Evolutionary conservation across 2,888 invertebrate genomes (phyloP).

Genomic region (Acleris emargana): DNA sequence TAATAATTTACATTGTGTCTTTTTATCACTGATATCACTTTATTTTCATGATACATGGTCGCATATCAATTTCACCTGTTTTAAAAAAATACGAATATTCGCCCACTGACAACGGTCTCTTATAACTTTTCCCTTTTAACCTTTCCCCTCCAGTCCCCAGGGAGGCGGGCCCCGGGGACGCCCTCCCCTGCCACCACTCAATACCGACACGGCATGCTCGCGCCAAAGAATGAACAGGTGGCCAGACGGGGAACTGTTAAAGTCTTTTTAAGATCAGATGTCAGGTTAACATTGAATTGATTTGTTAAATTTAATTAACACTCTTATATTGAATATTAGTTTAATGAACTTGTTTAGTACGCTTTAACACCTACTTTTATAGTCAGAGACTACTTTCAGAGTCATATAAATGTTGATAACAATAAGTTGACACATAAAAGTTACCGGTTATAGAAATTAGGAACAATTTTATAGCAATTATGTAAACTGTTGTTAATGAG

Average conservation of each 20-base stretch:
- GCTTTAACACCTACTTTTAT: no score
- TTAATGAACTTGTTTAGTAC: no score
- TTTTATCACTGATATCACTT: no score
- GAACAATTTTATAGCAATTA: no score
- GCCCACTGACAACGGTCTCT: conserved; percentile 73
- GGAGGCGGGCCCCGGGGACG: conserved; percentile 83
- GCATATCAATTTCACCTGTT: conserved; percentile 39
- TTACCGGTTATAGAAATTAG: no score
- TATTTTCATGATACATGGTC: neutral
- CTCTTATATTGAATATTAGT: no score
- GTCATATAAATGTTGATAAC: no score
- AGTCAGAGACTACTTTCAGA: no score
- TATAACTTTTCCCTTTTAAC: conserved; percentile 84
- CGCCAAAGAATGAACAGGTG: conserved; percentile 69
- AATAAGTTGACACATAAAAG: no score
- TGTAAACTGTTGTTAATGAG: no score
- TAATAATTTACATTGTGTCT: no score
- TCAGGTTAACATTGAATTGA: neutral
- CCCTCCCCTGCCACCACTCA: conserved; percentile 77
- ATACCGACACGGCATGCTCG: conserved; percentile 81
- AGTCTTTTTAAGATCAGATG: neutral
- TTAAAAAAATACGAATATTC: conserved; percentile 62
- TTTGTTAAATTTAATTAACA: no score
- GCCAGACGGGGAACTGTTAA: neutral
- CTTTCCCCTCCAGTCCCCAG: conserved; percentile 77